Evolutionary conservation across 2,797 vertebrate species (phyloP).

Genomic region (Taeniopygia guttata): DNA sequence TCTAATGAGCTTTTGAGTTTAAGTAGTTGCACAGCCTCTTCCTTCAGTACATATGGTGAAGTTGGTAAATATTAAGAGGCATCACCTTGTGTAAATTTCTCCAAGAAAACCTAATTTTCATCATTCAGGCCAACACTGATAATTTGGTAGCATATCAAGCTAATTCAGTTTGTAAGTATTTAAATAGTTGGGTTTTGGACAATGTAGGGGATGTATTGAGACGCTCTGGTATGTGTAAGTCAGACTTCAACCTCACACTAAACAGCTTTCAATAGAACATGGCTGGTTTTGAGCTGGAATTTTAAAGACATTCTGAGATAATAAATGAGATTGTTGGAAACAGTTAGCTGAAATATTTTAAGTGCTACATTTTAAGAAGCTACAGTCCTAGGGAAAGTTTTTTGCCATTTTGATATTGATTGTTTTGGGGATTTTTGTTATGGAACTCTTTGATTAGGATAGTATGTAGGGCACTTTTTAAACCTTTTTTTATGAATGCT

Average conservation of each 20-base stretch:
- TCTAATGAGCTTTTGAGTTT: not conserved
- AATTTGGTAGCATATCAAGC: not conserved
- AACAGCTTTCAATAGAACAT: not conserved
- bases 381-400: not conserved
- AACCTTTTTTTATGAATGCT: not conserved
- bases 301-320: not conserved
- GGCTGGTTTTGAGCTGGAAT: not conserved
- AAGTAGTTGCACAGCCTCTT: not conserved
- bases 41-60: not conserved
- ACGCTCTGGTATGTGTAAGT: rapidly evolving
- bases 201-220: not conserved
- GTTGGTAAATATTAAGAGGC: not conserved
- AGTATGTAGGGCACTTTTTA: not conserved
- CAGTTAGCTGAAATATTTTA: not conserved
- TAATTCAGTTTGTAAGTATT: not conserved
- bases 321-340: not conserved
- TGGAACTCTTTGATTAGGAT: not conserved
- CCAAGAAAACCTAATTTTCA: not conserved
- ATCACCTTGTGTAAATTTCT: not conserved
- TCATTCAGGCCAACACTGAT: not conserved
- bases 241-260: not conserved
- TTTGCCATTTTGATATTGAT: not conserved
- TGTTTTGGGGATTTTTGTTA: not conserved
- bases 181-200: not conserved
- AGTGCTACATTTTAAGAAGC: too few species aligned